These are phyloP conservation scores for Timandra comae DNA, from an alignment of 2,888 invertebrate genomes.

Conservation along the genomic window DNA sequence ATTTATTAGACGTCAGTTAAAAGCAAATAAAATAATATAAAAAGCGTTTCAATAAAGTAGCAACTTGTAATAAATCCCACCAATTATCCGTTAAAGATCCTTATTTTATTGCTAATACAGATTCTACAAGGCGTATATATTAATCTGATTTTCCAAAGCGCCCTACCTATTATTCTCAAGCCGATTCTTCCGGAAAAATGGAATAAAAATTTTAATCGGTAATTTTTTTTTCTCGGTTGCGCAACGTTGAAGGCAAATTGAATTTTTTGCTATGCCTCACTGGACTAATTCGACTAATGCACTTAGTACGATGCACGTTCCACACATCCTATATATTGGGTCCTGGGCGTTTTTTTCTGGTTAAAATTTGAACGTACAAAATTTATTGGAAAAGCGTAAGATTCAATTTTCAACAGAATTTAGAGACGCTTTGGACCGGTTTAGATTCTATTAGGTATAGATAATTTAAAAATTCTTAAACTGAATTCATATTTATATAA, in stretches of 20 bases:
- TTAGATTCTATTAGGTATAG: no score
- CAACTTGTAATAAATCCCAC: background rate
- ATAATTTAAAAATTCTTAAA: no score
- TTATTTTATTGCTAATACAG: constrained; percentile 32
- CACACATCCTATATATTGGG: constrained; percentile 13
- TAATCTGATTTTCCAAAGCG: constrained; percentile 64
- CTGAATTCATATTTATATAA: no score
- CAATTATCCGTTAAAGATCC: background rate
- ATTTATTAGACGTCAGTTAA: no score
- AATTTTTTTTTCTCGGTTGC: constrained; percentile 44
- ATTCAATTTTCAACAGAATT: no score
- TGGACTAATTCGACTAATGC: constrained; percentile 72
- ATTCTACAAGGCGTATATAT: constrained; percentile 47
- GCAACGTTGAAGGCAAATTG: constrained; percentile 64
- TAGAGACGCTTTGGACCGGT: no score
- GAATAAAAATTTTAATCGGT: constrained; percentile 63
- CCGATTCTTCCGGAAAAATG: constrained; percentile 53
- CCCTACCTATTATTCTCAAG: constrained; percentile 48
- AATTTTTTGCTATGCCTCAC: constrained; percentile 69
- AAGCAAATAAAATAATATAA: no score
- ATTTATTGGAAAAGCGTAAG: no score
- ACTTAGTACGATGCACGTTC: constrained; percentile 61
- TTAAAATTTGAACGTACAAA: no score
- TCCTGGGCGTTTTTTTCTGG: constrained; percentile 18
- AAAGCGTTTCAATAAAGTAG: no score